Base-by-base conservation (phyloP, 2,113 vertebrate species). In the Protomyctophum bolini region DNA sequence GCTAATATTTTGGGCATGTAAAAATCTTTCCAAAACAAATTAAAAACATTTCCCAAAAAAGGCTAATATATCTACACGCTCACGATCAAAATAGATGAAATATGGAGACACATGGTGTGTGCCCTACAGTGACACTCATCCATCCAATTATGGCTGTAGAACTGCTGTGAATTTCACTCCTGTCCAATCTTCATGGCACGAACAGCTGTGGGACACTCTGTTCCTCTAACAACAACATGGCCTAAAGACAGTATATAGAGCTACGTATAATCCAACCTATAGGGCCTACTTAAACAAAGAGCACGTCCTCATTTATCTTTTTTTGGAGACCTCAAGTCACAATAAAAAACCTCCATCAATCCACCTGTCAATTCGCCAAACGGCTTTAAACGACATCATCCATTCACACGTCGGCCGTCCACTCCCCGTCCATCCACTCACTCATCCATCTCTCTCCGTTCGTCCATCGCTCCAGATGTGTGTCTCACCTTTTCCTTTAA, bases 401-500 rank as follows among this genome's bases (percentile, higher is more conserved):
- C 72, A 41, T 75, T 60, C 60, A 66, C 78, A 14, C 10, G 76
- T 66, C 59, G 21, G 58, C 29, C 75, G 79, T 52, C 77, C 68
- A 62, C 63, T n/a, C 46, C 6, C 57, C 14, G 7, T 58, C 57
- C 57, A 58, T 28, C 8, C 57, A 68, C 29, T 28, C 57, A 10
- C 6, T 28, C 57, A 5, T 73, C 72, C 74, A 68, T 41, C 33
- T 41, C 33, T 41, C 33, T 85, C 67, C 77, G 71, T 77, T 59
- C n/a, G 11, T 56, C 69, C 80, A 51, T 62, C 60, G 68, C 66
- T n/a, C 71, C 72, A 84, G 74, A 80, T 84, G 82, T 70, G 79
- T 77, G 65, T 74, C 68, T 79, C 73, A 83, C 84, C 74, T 75
- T 85, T 87, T 71, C 55, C 79, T 84, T 75, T 83, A 87, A 87